Conservation (phyloP, 2,113 vertebrate genomes). For the Nymphicus hollandicus region DNA sequence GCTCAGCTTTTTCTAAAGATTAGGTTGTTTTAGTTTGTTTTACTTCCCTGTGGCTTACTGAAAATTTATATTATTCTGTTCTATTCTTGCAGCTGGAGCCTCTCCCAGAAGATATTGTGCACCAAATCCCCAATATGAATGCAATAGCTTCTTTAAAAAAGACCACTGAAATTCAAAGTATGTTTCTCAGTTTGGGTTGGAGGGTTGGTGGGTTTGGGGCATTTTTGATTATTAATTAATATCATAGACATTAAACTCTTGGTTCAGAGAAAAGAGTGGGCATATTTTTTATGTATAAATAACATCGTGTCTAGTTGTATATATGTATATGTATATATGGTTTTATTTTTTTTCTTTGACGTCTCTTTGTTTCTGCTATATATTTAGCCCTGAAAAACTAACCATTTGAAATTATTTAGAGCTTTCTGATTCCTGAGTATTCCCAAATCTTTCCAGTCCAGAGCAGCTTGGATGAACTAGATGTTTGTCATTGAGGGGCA, state of each 20-base stretch:
- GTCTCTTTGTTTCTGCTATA: background rate
- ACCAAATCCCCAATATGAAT: constrained; percentile 76
- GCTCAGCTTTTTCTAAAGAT: constrained; percentile 49
- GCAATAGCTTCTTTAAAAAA: constrained; percentile 78
- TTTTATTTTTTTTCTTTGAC: background rate
- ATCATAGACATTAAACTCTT: background rate
- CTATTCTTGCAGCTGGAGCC: constrained; percentile 77
- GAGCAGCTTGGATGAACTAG: background rate
- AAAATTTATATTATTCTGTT: constrained; percentile 60
- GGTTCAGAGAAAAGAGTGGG: background rate
- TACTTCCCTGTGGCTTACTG: constrained; percentile 52
- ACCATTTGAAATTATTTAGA: background rate
- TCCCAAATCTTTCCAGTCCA: background rate
- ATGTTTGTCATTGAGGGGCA: background rate
- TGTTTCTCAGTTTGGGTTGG: constrained; percentile 48
- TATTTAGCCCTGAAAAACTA: background rate
- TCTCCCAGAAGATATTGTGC: constrained; percentile 73
- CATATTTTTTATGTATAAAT: background rate
- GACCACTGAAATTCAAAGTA: constrained; percentile 82
- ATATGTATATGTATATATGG: background rate
- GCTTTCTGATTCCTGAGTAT: background rate
- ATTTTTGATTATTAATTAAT: background rate
- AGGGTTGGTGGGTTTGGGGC: background rate
- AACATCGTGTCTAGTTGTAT: background rate
- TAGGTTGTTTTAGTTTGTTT: constrained; percentile 52